A percentile compares a stretch with the other conserved stretches of the same genome.
Evolutionary conservation across 1,140 invertebrate genomes (phyloP).

Genomic region (Ptiloglossa arizonensis): DNA sequence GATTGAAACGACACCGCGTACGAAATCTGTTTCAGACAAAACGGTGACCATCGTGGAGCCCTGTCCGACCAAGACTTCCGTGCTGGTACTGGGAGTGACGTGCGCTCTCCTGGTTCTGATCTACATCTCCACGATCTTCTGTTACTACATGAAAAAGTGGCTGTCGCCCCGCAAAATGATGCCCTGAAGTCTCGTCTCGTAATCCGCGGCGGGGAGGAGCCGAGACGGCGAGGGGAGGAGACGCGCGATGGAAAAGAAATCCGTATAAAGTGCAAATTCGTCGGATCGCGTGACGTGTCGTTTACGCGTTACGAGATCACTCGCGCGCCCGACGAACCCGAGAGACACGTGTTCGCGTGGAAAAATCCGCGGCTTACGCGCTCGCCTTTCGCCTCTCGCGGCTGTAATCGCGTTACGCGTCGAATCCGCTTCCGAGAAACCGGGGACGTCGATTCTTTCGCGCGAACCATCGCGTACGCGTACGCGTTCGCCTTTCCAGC

Average conservation of each 20-base stretch:
- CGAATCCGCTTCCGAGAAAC: neutral
- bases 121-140: slow-evolving; percentile 94
- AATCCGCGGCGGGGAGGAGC: neutral
- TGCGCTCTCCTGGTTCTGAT: slow-evolving; percentile 94
- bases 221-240: neutral
- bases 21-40: slow-evolving; percentile 86
- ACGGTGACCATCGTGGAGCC: slow-evolving; percentile 92
- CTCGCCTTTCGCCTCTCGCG: neutral
- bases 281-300: neutral
- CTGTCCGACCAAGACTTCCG: slow-evolving; percentile 94
- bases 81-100: slow-evolving; percentile 93
- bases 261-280: slow-evolving; percentile 19
- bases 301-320: neutral
- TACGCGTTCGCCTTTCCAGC: neutral
- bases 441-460: neutral
- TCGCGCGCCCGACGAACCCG: slow-evolving; percentile 4
- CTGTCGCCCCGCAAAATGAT: slow-evolving; percentile 90
- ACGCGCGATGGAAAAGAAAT: neutral
- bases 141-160: slow-evolving; percentile 96
- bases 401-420: neutral
- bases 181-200: slow-evolving; percentile 81
- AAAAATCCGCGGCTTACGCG: slow-evolving; percentile 11
- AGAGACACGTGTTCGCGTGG: neutral
- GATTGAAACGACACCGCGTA: too few relatives aligned
- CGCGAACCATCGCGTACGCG: neutral